Evolutionary conservation across 2,888 invertebrate genomes (phyloP), one percentile per base, ranked within the genome.

Genomic region (Lycophotia porphyrea): DNA sequence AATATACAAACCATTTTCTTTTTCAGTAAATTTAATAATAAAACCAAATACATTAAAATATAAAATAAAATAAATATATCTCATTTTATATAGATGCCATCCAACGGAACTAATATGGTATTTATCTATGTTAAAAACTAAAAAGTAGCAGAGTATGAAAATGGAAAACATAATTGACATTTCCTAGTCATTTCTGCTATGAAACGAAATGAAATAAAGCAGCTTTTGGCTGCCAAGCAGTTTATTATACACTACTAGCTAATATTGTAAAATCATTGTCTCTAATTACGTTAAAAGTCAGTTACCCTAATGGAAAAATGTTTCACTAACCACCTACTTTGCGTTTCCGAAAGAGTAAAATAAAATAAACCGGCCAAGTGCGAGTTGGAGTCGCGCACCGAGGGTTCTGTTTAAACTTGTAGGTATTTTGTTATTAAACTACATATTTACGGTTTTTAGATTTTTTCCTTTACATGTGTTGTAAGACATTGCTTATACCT

Each of bases 121-220:
- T 49, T 52, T 11, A 13, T 11, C n/a, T 11, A n/a, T 52, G 52
- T 5, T 52, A 11, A n/a, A 49, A 49, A 5, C 11, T 49, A n/a
- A n/a, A 49, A 49, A 49, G 24, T 49, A 49, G 49, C 49, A n/a
- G n/a, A 49, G n/a, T n/a, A 21, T n/a, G 13, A 34, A 42, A 65
- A 65, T 34, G 13, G 2, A 47, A 47, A 74, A 18, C 39, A 21
- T 44, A 18, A 58, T 76, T 47, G 52, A 52, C 75, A 55, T 63
- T 74, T 49, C 27, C 27, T 69, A 27, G 27, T 24, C 0, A 44
- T 61, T 74, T 52, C 31, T 58, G 21, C 24, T 24, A 34, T 47
- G 31, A 39, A 55, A 24, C 31, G 1, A 18, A 11, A 5, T 58
- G 21, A 49, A 66, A 47, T 39, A 21, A 31, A 47, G 13, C 55